Conservation (phyloP, 2,113 vertebrate genomes). For the Ophiodon elongatus region DNA sequence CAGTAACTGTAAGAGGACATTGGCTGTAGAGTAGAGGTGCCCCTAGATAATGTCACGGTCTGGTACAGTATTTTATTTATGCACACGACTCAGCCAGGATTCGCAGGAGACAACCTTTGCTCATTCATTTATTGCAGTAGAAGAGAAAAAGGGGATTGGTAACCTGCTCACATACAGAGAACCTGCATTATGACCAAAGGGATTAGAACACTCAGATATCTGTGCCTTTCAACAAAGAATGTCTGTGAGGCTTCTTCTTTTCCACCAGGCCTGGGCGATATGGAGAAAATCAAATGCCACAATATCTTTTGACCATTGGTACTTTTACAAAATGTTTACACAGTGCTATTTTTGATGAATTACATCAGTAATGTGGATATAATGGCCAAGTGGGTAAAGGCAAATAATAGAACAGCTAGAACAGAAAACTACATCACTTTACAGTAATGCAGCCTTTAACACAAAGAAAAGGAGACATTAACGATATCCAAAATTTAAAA, state of each 20-base stretch:
- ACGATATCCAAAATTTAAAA: background rate
- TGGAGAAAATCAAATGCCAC: background rate
- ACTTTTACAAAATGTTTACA: background rate
- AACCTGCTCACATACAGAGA: conserved; percentile 77
- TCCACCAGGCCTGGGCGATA: background rate
- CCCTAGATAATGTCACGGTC: conserved; percentile 67
- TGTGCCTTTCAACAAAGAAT: conserved; percentile 15
- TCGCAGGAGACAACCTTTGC: conserved; percentile 20
- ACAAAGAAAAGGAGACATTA: background rate
- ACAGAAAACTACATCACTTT: background rate
- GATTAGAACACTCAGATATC: conserved; percentile 16
- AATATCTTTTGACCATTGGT: too few species aligned
- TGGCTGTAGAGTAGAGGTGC: conserved; percentile 50
- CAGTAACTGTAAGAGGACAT: conserved; percentile 33
- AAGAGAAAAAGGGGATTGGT: conserved; percentile 75
- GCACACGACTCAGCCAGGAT: conserved; percentile 16
- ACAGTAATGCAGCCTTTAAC: background rate
- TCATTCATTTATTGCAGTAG: background rate
- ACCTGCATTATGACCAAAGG: conserved; percentile 35
- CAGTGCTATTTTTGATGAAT: background rate
- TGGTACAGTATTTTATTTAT: conserved; percentile 60
- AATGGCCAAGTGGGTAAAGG: background rate
- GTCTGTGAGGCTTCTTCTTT: conserved; percentile 8
- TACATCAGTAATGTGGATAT: background rate
- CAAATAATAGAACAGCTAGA: background rate